A percentile compares a stretch with the other conserved stretches of the same genome.
Evolutionary conservation across 2,888 invertebrate genomes (phyloP).

Genomic region (Lasioglossum leucozonium): DNA sequence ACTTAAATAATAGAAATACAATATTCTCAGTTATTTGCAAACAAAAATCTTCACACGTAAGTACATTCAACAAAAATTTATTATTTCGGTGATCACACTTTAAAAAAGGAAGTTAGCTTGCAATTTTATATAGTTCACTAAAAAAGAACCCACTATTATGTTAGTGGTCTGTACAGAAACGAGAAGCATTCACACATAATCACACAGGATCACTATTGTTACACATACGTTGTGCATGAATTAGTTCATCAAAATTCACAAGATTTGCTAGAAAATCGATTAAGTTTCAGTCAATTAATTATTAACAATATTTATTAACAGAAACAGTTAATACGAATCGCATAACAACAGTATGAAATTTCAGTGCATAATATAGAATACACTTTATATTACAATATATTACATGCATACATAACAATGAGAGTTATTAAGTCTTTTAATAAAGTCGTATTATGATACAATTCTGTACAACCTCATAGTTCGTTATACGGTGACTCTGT

Average conservation of each 20-base stretch:
- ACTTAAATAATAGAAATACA: not conserved
- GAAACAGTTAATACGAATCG: slow-evolving; percentile 6
- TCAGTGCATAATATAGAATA: slow-evolving; percentile 8
- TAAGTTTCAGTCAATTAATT: slow-evolving; percentile 26
- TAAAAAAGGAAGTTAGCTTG: not conserved
- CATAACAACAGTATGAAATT: slow-evolving; percentile 35
- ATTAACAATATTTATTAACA: slow-evolving; percentile 44
- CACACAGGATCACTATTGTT: not conserved
- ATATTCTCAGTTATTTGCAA: not conserved
- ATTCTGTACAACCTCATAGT: not conserved
- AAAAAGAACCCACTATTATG: not conserved
- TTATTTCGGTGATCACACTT: not conserved
- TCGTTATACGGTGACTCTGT: not conserved
- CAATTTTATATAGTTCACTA: not conserved
- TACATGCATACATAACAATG: slow-evolving; percentile 36
- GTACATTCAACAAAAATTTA: not conserved
- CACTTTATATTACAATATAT: slow-evolving; percentile 43
- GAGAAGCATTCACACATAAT: not conserved
- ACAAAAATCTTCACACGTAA: not conserved
- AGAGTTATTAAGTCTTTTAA: slow-evolving; percentile 25
- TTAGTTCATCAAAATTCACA: not conserved
- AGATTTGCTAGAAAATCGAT: not conserved
- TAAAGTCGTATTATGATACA: slow-evolving; percentile 1
- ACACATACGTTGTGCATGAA: not conserved
- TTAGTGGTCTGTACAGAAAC: not conserved